phyloP scores from a whole-genome alignment of 2,797 vertebrate species.

The Babyrousa celebensis region DNA sequence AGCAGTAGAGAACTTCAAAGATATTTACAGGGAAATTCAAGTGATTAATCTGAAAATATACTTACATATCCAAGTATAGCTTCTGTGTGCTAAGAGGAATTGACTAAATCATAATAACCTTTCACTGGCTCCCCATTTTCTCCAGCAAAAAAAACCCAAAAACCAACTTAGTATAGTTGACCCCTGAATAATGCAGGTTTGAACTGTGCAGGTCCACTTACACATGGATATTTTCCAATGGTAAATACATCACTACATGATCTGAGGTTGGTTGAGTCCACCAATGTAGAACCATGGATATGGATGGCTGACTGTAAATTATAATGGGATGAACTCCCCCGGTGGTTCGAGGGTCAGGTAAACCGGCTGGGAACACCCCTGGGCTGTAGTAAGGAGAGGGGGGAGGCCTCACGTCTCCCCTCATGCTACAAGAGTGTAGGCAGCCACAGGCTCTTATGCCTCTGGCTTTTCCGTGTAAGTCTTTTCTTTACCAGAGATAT shows the following conservation, averaged over 20 bases:
- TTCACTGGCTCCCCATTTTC: background rate
- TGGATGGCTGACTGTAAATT: background rate
- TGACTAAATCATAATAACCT: background rate
- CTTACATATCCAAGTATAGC: background rate
- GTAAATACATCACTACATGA: background rate
- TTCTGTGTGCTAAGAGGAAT: background rate
- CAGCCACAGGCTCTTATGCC: background rate
- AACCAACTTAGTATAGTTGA: background rate
- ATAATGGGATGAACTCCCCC: background rate
- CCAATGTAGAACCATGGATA: fast-evolving
- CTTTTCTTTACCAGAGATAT: background rate
- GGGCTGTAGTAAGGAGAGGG: background rate
- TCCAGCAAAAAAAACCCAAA: background rate
- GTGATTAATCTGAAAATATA: background rate
- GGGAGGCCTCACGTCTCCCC: background rate
- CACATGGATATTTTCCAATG: background rate
- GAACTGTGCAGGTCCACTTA: background rate
- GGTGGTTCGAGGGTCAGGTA: background rate
- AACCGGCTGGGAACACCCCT: background rate
- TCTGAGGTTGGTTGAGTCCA: background rate
- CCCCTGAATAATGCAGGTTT: background rate
- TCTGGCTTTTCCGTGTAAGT: background rate
- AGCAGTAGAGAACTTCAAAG: constrained; percentile 20
- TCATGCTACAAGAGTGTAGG: too few relatives aligned
- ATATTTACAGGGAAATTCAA: background rate